phyloP scores from a whole-genome alignment of 2,888 invertebrate genomes.

The Acleris laterana region DNA sequence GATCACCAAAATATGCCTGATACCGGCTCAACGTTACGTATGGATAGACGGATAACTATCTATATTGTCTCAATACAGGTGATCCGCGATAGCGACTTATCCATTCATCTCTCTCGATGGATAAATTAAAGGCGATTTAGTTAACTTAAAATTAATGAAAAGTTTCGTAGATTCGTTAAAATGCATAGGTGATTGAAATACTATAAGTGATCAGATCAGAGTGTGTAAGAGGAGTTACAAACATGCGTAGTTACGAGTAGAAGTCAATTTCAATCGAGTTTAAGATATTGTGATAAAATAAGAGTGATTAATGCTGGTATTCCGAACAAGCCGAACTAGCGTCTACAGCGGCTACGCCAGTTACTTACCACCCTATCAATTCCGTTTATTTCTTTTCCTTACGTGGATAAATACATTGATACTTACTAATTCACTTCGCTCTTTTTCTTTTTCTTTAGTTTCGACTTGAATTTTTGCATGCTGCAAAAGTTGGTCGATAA shows the following conservation, averaged over 20 bases:
- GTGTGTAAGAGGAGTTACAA: slow-evolving; percentile 25
- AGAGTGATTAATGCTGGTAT: slow-evolving; percentile 51
- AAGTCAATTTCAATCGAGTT: slow-evolving; percentile 22
- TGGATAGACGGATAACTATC: slow-evolving; percentile 33
- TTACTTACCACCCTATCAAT: slow-evolving; percentile 81
- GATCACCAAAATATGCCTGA: slow-evolving; percentile 36
- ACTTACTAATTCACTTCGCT: slow-evolving; percentile 84
- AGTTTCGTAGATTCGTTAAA: neutral
- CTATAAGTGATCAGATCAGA: slow-evolving; percentile 22
- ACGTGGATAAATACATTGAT: slow-evolving; percentile 78
- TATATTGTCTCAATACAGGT: slow-evolving; percentile 20
- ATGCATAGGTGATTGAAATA: slow-evolving; percentile 25
- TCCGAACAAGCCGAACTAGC: slow-evolving; percentile 71
- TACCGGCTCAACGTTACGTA: slow-evolving; percentile 34
- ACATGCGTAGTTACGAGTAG: slow-evolving; percentile 22
- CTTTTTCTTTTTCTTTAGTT: slow-evolving; percentile 83
- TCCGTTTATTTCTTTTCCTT: slow-evolving; percentile 68
- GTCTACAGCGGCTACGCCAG: slow-evolving; percentile 68
- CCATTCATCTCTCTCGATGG: neutral
- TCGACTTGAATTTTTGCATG: slow-evolving; percentile 85
- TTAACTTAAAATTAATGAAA: no score
- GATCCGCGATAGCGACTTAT: slow-evolving; percentile 11
- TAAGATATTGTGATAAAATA: slow-evolving; percentile 32
- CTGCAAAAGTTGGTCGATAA: slow-evolving; percentile 85
- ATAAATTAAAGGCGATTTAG: no score